These are phyloP conservation scores for Tiaroga cobitis DNA, from an alignment of 2,797 vertebrate species.

Conservation along the genomic window DNA sequence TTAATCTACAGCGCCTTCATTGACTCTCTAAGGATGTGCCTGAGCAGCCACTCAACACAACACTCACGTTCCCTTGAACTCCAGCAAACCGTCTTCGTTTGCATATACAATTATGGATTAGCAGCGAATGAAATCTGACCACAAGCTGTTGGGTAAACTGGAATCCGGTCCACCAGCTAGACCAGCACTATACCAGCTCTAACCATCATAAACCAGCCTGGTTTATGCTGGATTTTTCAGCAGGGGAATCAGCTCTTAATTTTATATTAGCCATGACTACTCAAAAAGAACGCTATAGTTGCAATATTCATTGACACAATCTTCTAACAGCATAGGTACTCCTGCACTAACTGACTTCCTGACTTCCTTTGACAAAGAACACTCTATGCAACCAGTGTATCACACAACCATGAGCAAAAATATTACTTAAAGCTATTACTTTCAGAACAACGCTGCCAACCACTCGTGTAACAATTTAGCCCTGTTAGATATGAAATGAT, in stretches of 20 bases:
- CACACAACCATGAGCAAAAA: slow-evolving; percentile 62
- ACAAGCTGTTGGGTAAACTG: not conserved
- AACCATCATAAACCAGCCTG: not conserved
- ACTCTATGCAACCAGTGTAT: slow-evolving; percentile 61
- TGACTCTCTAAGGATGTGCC: slow-evolving; percentile 18
- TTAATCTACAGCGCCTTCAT: slow-evolving; percentile 61
- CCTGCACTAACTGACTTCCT: slow-evolving; percentile 32
- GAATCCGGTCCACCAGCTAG: not conserved
- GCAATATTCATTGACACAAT: not conserved
- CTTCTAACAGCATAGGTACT: slow-evolving; percentile 25
- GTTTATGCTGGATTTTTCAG: not conserved
- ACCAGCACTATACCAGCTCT: not conserved
- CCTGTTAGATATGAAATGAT: not conserved
- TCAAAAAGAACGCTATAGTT: not conserved
- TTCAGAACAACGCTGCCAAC: slow-evolving; percentile 50
- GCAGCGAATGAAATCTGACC: not conserved
- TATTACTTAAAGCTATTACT: slow-evolving; percentile 68
- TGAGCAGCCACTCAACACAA: slow-evolving; percentile 26
- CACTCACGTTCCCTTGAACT: not conserved
- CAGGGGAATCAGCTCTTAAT: not conserved
- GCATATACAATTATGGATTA: slow-evolving; percentile 15
- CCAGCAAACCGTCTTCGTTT: slow-evolving; percentile 2
- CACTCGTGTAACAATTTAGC: not conserved
- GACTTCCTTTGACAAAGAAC: slow-evolving; percentile 73
- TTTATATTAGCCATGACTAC: not conserved